phyloP scores from a whole-genome alignment of 1,140 invertebrate genomes.

The Bombus impatiens region DNA sequence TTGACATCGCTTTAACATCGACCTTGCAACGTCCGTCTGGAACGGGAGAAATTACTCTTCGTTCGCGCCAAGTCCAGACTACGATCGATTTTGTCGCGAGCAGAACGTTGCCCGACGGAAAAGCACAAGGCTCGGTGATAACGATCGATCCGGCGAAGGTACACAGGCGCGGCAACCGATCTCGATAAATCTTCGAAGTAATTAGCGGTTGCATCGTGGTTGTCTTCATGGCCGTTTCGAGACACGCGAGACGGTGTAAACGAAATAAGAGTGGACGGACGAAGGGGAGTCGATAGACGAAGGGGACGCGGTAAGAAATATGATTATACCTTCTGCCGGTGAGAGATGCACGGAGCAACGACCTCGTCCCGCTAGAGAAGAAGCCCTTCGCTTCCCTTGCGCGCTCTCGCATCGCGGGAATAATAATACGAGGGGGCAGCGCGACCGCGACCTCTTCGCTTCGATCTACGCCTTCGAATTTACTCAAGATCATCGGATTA shows the following conservation, averaged over 20 bases:
- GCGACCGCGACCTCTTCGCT: conserved; percentile 47
- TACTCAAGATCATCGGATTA: neutral
- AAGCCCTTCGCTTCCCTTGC: conserved; percentile 62
- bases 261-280: neutral
- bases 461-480: conserved; percentile 36
- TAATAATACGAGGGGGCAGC: conserved; percentile 55
- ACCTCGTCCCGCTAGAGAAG: conserved; percentile 56
- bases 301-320: conserved; percentile 68
- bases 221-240: conserved; percentile 31
- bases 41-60: neutral
- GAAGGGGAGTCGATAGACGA: conserved; percentile 47
- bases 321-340: conserved; percentile 69
- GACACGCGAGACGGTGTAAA: neutral
- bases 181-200: conserved; percentile 71
- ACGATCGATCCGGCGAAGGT: conserved; percentile 24
- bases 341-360: conserved; percentile 67
- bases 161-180: conserved; percentile 26
- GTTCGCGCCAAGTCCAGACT: neutral
- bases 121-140: neutral
- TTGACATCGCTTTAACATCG: neutral
- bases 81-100: neutral
- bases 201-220: conserved; percentile 67
- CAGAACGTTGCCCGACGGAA: neutral
- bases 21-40: rapidly evolving
- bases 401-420: conserved; percentile 53